A percentile compares a stretch with the other conserved stretches of the same genome.
Evolutionary conservation across 2,113 vertebrate species (phyloP).

Genomic region (Burhinus bistriatus): DNA sequence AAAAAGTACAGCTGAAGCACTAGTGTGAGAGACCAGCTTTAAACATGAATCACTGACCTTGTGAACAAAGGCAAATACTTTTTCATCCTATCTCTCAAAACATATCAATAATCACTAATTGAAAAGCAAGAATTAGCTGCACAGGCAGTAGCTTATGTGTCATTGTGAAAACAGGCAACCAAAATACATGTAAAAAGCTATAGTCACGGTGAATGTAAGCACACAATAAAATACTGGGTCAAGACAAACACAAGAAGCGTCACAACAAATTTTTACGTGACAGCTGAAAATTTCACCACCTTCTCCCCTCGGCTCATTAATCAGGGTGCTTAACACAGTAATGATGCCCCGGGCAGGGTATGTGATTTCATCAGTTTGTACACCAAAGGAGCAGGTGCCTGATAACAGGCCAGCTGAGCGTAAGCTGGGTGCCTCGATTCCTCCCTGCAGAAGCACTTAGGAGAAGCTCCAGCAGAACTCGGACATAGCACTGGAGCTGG

Average conservation of each 20-base stretch:
- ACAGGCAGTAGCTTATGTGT: background rate
- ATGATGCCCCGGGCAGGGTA: fast-evolving
- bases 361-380: background rate
- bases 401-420: background rate
- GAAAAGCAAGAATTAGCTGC: background rate
- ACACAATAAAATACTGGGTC: background rate
- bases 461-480: background rate
- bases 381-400: fast-evolving
- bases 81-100: background rate
- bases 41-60: background rate
- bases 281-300: background rate
- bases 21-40: background rate
- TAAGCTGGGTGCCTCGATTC: background rate
- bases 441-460: background rate
- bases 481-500: background rate
- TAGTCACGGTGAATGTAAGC: background rate
- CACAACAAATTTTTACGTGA: background rate
- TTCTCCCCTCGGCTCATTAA: background rate
- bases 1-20: background rate
- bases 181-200: background rate
- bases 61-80: background rate
- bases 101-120: background rate
- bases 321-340: background rate
- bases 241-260: background rate
- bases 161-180: background rate